These are phyloP conservation scores for Nephrotoma guestfalica DNA, from an alignment of 2,888 invertebrate genomes.

Conservation along the genomic window DNA sequence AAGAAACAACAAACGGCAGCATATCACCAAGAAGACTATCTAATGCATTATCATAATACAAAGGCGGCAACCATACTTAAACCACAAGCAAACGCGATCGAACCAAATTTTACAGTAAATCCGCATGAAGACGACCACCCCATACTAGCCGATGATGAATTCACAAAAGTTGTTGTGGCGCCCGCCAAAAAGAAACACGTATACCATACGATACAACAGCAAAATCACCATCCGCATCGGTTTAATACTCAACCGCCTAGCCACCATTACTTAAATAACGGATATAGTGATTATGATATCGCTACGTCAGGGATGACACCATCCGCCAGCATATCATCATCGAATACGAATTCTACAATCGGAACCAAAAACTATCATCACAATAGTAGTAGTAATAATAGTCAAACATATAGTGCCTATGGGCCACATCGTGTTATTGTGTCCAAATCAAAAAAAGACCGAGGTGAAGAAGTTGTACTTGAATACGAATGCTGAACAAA, in stretches of 20 bases:
- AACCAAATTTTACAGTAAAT: neutral
- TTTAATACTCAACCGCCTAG: neutral
- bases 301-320: neutral
- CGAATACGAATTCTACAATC: neutral
- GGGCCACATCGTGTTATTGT: conserved; percentile 11
- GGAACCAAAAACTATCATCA: neutral
- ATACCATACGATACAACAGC: neutral
- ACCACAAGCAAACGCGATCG: neutral
- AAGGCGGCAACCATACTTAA: neutral
- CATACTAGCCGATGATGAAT: neutral
- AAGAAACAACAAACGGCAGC: neutral
- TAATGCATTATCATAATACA: conserved; percentile 8
- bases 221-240: neutral
- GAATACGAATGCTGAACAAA: conserved; percentile 11
- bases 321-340: neutral
- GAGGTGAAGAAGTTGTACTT: conserved; percentile 8
- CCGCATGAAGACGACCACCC: neutral
- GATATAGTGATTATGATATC: neutral
- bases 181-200: neutral
- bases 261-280: neutral
- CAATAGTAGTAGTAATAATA: neutral
- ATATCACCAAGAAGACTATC: conserved; percentile 9
- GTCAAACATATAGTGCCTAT: conserved; percentile 4
- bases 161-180: neutral
- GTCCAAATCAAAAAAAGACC: conserved; percentile 10